phyloP scores from a whole-genome alignment of 2,888 invertebrate species.

The Sericinus montela region DNA sequence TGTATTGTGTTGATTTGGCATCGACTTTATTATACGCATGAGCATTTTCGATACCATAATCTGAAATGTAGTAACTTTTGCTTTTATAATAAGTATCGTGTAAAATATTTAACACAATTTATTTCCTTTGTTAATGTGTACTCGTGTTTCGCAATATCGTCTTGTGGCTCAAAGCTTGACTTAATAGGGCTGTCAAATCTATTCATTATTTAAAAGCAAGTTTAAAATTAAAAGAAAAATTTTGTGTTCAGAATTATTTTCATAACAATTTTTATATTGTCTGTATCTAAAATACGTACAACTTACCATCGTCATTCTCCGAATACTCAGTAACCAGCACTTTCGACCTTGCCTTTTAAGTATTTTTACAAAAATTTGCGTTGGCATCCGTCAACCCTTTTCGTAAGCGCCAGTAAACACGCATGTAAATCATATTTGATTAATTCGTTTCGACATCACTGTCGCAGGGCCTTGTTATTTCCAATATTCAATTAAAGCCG shows the following conservation, averaged over 20 bases:
- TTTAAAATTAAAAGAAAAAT: too few relatives aligned
- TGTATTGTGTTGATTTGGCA: slow-evolving; percentile 7
- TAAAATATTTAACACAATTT: slow-evolving; percentile 18
- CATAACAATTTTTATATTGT: too few relatives aligned
- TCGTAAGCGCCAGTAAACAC: slow-evolving; percentile 2
- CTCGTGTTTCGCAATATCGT: slow-evolving; percentile 17
- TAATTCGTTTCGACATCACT: slow-evolving; percentile 51
- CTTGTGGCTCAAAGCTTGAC: slow-evolving; percentile 4
- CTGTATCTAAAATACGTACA: too few relatives aligned
- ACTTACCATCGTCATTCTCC: too few relatives aligned
- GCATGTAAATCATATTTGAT: slow-evolving; percentile 51
- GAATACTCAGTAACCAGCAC: too few relatives aligned
- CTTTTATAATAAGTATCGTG: slow-evolving; percentile 13
- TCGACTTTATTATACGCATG: slow-evolving; percentile 1
- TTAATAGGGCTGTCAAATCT: slow-evolving; percentile 15
- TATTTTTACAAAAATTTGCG: too few relatives aligned
- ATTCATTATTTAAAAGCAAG: slow-evolving; percentile 4
- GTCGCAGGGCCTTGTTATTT: slow-evolving; percentile 41
- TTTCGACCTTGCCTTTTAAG: background rate
- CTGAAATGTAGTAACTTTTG: slow-evolving; percentile 8
- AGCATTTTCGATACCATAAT: slow-evolving; percentile 12
- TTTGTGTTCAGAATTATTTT: too few relatives aligned
- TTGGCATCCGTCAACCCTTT: slow-evolving; percentile 10
- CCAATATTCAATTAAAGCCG: slow-evolving; percentile 60
- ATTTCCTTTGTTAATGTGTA: slow-evolving; percentile 18